Base-by-base conservation (phyloP, 2,797 vertebrate genomes). In the Eptatretus atami region DNA sequence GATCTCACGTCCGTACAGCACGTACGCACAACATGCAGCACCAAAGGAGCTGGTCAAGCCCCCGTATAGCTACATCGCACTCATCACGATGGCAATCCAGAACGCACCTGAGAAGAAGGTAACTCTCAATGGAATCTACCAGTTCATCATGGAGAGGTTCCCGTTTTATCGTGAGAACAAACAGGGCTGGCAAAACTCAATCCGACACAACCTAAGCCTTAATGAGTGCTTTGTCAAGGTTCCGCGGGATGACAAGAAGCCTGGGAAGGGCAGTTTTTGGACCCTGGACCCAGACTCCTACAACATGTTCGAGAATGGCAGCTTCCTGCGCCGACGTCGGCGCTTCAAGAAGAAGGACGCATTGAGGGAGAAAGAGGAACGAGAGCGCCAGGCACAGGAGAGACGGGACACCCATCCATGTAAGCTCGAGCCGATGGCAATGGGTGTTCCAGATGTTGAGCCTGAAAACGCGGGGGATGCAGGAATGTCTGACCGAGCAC, bases 281-380 rank as follows among this genome's bases (percentile, higher is more conserved):
- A 77, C 77, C 2, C 73, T 80, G 60, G 78, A 80, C 69, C 79
- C 79, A 15, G 79, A 79, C 31, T 79, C 77, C 3, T 80, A 79
- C 71, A 78, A 79, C 72, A 81, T 80, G 79, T 80, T 80, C 67
- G 79, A 80, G 69, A 80, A 80, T 69, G 79, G 78, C 69, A 77
- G 75, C 69, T 80, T 79, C 71, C 68, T 80, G 44, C 71, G 79
- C 65, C 73, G 79, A 52, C 74, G 79, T 31, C 70, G 78, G 69
- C 76, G 79, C 68, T 80, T 80, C 75, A 80, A 80, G 72, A 80
- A 79, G 71, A 80, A 78, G 65, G 78, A 80, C 5, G 76, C 73
- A 19, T 69, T 71, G 65, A 72, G 73, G 63, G 78, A 78, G 25
- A 77, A 77, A 63, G 77, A 73, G 44, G 73, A 15, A 15, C 31